Base-by-base conservation (phyloP, 2,797 vertebrate species). In the Ambastaia sidthimunki region DNA sequence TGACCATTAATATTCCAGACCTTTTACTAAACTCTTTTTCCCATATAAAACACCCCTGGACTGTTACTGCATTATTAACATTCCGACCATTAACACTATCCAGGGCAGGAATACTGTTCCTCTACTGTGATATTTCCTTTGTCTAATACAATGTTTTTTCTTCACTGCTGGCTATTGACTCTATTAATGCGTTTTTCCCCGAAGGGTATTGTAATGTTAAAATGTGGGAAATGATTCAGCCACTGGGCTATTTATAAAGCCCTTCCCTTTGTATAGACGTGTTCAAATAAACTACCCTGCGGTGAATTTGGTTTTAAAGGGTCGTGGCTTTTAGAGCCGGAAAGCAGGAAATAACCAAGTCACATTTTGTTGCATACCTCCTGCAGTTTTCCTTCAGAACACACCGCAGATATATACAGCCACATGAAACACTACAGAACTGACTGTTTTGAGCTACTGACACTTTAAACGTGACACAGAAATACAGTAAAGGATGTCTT, bases 51-150 rank as follows among this genome's bases (percentile, higher is more conserved):
- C 52, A 52, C 68, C 82, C 82, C 65, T 37, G 77, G 47, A 85
- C 68, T 76, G 85, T 87, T 69, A 62, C 37, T 81, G 80, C 74
- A 81, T 80, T 85, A 80, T 85, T 86, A 79, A 76, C 80, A 84
- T 52, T 76, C 71, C 37, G 71, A 71, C 66, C 76, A 85, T 86
- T 76, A 31, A 66, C 66, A 68, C 74, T 55, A 82, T 90, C 82
- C 85, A 67, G 55, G 31, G 68, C 18, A 21, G 63, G 21, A 47
- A 66, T 59, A 52, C 13, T 75, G 65, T 54, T 75, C 88, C 78
- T 65, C 87, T 72, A 86, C 80, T 79, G 68, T 59, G 34, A 74
- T 82, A 86, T 86, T 83, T 81, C 52, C 28, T 41, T 12, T 82
- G 54, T 86, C 86, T 79, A 60, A 86, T 85, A 76, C 82, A 31